Base-by-base conservation (phyloP, 2,797 vertebrate species). In the Fundulus diaphanus region DNA sequence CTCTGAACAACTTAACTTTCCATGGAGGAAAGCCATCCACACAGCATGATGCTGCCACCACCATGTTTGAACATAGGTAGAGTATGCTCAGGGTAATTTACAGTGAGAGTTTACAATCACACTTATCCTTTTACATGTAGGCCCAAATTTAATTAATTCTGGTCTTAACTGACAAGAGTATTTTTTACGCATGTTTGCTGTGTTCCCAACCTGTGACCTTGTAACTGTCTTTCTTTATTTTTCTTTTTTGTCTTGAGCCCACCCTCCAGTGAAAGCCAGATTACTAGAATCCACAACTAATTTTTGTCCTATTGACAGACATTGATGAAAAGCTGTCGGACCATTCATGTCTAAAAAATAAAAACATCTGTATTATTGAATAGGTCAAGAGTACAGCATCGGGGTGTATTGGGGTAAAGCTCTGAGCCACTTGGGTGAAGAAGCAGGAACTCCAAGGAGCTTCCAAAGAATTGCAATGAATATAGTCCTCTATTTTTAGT, bases 401-500 rank as follows among this genome's bases (percentile, higher is more conserved):
- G 0, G 71, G 46, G 65, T 81, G 72, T 7, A 78, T 78, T 63
- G 67, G 70, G 48, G 72, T 73, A 74, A 81, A 87, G 82, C 70
- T 82, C 81, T 16, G 12, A 78, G 66, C 48, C 29, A 13, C 12
- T 3, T 29, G 44, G 72, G 74, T 48, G 68, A 82, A 77, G 74
- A 66, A 76, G 68, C 73, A 87, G 79, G 74, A 86, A 89, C 84
- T 81, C 76, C 70, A 80, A 20, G 74, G 22, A 85, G 85, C 70
- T 85, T 88, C 83, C 59, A 12, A 82, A 89, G 81, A 72, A 82
- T 82, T 84, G 79, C 88, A 86, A 82, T 81, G 80, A 90, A 89
- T 82, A 82, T 33, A 48, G 66, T 67, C 20, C 57, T 79, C 85
- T 93, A 92, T 93, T 93, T 93, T 91, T 91, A 92, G 91, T 81